Evolutionary conservation across 2,113 vertebrate species (phyloP).

Genomic region (Martes martes): DNA sequence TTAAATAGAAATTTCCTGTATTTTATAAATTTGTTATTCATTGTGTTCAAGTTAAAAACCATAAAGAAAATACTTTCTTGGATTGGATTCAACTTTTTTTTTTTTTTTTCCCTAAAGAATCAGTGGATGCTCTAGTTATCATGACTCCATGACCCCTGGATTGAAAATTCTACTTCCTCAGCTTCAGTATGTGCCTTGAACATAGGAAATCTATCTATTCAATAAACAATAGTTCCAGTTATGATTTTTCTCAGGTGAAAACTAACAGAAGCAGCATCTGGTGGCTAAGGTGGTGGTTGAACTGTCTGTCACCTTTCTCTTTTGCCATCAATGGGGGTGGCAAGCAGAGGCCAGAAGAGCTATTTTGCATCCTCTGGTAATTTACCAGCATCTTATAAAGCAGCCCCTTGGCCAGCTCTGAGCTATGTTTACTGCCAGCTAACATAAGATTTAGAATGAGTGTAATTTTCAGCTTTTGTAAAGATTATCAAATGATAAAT

Average conservation of each 20-base stretch:
- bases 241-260: neutral
- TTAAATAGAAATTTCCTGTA: neutral
- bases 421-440: conserved; percentile 35
- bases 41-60: neutral
- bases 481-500: conserved; percentile 60
- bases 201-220: neutral
- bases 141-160: rapidly evolving
- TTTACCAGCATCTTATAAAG: neutral
- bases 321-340: neutral
- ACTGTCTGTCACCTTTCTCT: neutral
- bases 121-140: neutral
- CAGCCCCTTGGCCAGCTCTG: neutral
- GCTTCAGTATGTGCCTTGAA: neutral
- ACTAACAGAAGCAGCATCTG: neutral
- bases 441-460: conserved; percentile 54
- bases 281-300: neutral
- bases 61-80: neutral
- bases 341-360: neutral
- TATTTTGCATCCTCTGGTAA: neutral
- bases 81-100: neutral
- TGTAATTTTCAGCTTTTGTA: conserved; percentile 61
- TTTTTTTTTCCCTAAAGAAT: neutral
- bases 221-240: neutral
- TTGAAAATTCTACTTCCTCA: neutral
- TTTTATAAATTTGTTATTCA: neutral